Evolutionary conservation across 2,113 vertebrate species (phyloP), one percentile per base, ranked within the genome.

Genomic region (Syngnathus scovelli): DNA sequence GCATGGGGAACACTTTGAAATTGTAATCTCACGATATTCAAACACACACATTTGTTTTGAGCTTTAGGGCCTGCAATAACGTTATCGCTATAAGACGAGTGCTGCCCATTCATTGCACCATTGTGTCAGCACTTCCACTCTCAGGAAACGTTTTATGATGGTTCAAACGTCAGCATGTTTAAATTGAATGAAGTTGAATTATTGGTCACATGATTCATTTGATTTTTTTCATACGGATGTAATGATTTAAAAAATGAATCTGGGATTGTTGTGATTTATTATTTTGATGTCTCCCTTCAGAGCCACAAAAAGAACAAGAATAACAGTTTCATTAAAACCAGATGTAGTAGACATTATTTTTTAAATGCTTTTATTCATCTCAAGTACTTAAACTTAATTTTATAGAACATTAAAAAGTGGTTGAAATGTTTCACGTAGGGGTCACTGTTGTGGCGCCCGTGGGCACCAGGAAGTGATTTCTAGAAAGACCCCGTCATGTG

Each of bases 21-120:
- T 91, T 92, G 90, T 91, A 91, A 92, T 92, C 85, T 87, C 76
- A 68, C 81, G 85, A 90, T 88, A 89, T 86, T 90, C 89, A 90
- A 86, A 89, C 86, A 86, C 87, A 79, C 86, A 86, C 89, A 90
- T 92, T 91, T 90, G 87, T 91, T 88, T 83, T 87, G 86, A 88
- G 83, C 90, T 90, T 80, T 89, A 82, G 80, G 87, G 89, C 77
- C 76, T 85, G 75, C 83, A 88, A 89, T 87, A 91, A 91, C 90
- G 90, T 90, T 90, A 91, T 90, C 84, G 72, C 79, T 76, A 55
- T 75, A 69, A 76, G 74, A 84, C 76, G 72, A 75, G 70, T 72
- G 38, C 38, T 27, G 19, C 49, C 7, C 49, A 21, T 51, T 51
- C 49, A n/a, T 33, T 33, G 27, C 27, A 33, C 27, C 27, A 33